Percentiles rank a stretch among this genome's conserved stretches.
Evolutionary conservation across 1,140 invertebrate species (phyloP).

Genomic region (Sitobion miscanthi): DNA sequence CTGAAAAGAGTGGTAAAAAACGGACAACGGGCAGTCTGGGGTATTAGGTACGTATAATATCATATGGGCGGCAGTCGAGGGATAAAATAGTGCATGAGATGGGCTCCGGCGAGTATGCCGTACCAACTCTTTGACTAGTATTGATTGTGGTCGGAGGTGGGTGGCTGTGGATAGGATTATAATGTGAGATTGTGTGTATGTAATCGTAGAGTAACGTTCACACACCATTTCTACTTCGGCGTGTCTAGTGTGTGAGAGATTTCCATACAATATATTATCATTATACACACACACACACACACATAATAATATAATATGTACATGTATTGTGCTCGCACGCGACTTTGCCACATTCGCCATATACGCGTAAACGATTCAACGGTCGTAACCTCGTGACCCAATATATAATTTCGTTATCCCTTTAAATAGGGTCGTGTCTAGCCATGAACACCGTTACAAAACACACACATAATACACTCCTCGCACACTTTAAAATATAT

Average conservation of each 20-base stretch:
- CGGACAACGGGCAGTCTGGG: not conserved
- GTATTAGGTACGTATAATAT: not conserved
- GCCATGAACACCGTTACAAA: not conserved
- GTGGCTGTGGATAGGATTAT: not conserved
- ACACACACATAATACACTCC: not conserved
- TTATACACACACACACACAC: not conserved
- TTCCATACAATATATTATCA: not conserved
- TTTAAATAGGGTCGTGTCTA: conserved; percentile 15
- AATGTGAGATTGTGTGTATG: not conserved
- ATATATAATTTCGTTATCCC: conserved; percentile 27
- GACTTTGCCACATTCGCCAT: not conserved
- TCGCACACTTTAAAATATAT: not conserved
- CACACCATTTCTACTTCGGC: no score
- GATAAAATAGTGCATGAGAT: conserved; percentile 16
- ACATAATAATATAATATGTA: not conserved
- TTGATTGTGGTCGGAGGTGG: conserved; percentile 33
- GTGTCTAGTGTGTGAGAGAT: not conserved
- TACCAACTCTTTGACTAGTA: conserved; percentile 18
- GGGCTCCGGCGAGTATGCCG: not conserved
- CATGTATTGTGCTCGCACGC: not conserved
- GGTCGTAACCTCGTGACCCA: conserved; percentile 39
- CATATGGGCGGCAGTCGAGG: not conserved
- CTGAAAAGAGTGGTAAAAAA: not conserved
- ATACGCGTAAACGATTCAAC: conserved; percentile 2
- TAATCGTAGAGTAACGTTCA: not conserved